Evolutionary conservation across 2,888 invertebrate species (phyloP), one percentile per base, ranked within the genome.

Genomic region (Pomacea canaliculata): DNA sequence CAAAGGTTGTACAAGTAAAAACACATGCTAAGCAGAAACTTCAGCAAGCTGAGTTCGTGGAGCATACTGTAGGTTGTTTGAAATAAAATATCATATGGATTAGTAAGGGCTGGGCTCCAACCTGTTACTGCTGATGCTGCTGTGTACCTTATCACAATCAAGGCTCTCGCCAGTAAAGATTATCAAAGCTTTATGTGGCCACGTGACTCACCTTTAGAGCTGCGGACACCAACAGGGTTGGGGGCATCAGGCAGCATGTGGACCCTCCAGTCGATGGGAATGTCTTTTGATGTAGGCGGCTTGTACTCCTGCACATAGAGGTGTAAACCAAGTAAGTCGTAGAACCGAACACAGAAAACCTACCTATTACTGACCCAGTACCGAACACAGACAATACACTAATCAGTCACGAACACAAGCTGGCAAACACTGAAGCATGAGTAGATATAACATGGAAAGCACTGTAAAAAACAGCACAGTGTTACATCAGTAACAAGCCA

Each of bases 261-360:
- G 12, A 89, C 80, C 60, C 87, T 80, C 82, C 86, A 86, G 78
- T 89, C 88, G 19, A 86, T 83, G n/a, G 88, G 89, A 70, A 88
- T 88, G 78, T 89, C 89, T 68, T 87, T 86, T 27, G 83, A 83
- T 19, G 85, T 82, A 4, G 89, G 89, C 3, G 87, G 87, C 68
- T 88, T 86, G 82, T 89, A 88, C 23, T 84, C 85, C 86, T 88
- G 79, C 12, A 79, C 37, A 46, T 16, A 13, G 18, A 7, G 62
- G 19, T 62, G 67, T 78, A 56, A n/a, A 63, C 27, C n/a, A 37
- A 37, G 37, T 37, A 37, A 37, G 3, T 37, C 37, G 37, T 37
- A 37, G 37, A 37, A 37, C 37, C 37, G 37, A 37, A 37, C 37
- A 37, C 37, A 37, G 37, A 37, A 37, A 37, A 37, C 5, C 3